These are phyloP conservation scores for Pipistrellus kuhlii DNA, from an alignment of 2,797 vertebrate species.

Conservation along the genomic window DNA sequence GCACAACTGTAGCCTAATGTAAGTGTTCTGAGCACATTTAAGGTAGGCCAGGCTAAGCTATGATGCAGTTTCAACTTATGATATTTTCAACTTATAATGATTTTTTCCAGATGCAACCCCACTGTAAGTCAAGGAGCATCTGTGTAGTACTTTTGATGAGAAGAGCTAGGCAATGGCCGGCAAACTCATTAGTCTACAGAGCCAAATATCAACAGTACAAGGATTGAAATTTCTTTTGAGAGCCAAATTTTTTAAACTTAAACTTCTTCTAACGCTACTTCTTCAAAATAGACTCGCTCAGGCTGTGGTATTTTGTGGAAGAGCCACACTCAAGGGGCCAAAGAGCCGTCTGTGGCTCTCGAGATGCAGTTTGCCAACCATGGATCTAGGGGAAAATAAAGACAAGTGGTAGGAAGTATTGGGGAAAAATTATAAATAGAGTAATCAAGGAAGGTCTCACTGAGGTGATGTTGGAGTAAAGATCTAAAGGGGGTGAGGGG, in stretches of 20 bases:
- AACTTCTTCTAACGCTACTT: no score
- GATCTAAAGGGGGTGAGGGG: neutral
- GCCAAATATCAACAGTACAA: no score
- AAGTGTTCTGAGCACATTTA: neutral
- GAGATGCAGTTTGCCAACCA: no score
- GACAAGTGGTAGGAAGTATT: neutral
- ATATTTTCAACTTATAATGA: neutral
- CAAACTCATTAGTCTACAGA: no score
- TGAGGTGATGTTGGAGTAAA: neutral
- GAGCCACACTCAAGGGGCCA: no score
- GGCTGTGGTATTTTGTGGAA: no score
- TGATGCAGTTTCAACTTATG: neutral
- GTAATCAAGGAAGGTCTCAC: neutral
- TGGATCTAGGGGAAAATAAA: neutral
- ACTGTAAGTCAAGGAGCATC: neutral
- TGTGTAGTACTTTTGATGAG: neutral
- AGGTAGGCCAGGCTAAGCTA: neutral
- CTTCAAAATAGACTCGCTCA: no score
- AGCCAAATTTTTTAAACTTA: no score
- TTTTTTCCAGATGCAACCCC: neutral
- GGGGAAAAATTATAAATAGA: neutral
- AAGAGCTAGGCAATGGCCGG: neutral
- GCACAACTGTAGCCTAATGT: neutral
- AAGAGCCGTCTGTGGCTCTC: no score
- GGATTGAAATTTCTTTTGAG: no score